Evolutionary conservation across 1,140 invertebrate species (phyloP), one percentile per base, ranked within the genome.

Genomic region (Brachionus sp.): DNA sequence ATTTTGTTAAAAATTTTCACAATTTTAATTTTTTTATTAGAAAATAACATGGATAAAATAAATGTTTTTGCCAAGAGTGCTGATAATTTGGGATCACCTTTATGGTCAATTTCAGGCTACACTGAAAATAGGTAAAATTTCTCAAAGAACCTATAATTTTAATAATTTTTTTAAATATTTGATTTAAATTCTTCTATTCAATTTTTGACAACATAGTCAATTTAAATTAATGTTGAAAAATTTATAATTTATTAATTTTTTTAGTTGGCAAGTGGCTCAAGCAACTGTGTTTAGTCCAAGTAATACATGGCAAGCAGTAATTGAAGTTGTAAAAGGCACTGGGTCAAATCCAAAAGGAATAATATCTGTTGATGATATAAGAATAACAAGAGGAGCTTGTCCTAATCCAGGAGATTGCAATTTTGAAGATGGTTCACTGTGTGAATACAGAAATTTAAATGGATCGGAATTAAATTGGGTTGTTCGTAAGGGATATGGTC

Each of bases 281-380:
- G 57, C 50, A 4, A 82, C 12, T 29, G 57, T 50, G 10, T 16
- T 68, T 33, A 82, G 50, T 10, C 23, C 35, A 25, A 68, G 9
- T 13, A 57, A 64, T 13, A 68, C 23, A n/a, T 82, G 80, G 80
- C 62, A 82, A 70, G 80, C 80, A 19, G 66, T 70, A 13, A 29
- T 82, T 19, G 80, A 82, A 70, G 80, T 50, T 5, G 57, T 66
- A 13, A 75, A 75, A 75, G 44, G 33, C 3, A 25, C 70, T 0
- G 25, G 39, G 0, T 46, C 37, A 29, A 75, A 75, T 29, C 70
- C 6, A 33, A 75, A 75, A 5, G 70, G 70, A 35, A 75, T 75
- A 50, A 46, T 75, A 9, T 66, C 82, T 23, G 73, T 83, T 10
- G 82, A 83, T 64, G 82, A 83, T 57, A 64, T 83, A 16, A 7